Evolutionary conservation across 2,888 invertebrate species (phyloP), one percentile per base, ranked within the genome.

Genomic region (Melipona beecheii): DNA sequence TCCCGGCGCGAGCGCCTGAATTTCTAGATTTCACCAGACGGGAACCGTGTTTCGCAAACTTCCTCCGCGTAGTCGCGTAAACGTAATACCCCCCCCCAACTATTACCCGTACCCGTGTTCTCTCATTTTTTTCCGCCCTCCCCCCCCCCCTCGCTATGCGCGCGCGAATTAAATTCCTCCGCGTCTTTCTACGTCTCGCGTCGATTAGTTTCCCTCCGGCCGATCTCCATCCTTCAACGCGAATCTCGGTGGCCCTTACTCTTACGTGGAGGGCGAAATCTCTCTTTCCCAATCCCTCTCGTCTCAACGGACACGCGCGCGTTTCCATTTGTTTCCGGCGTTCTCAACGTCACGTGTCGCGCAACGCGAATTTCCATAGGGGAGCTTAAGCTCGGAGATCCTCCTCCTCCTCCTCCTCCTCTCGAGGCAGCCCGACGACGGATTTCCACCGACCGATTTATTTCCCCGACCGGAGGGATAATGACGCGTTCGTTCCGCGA

Each of bases 371-470:
- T 84, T 86, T 85, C 82, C 75, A 43, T 66, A 75, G 71, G 60
- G 64, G 66, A 66, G 66, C 81, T 85, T 84, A 87, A 89, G 43
- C 43, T 90, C 87, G 21, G 13, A 19, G 19, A 76, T 43, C 83
- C 54, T 82, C 76, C 65, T 27, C 27, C 27, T 24, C 24, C 24
- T 24, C 24, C 24, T 27, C 27, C 27, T 27, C 65, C 62, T 3
- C 31, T 2, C 31, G 56, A 50, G 78, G 13, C 75, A 80, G 78
- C 77, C 24, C 24, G 9, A 17, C 27, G 52, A 52, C 43, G 27
- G 66, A 86, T 89, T 81, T 84, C 81, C 75, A 86, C 82, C 2
- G 19, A 85, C 81, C 86, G 85, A 89, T 90, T 83, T 85, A 86
- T 85, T 86, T 81, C 75, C 66, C 84, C 54, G 60, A 43, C 43